These are phyloP conservation scores for Fistularia commersonii DNA, from an alignment of 2,797 vertebrate genomes.

Conservation along the genomic window DNA sequence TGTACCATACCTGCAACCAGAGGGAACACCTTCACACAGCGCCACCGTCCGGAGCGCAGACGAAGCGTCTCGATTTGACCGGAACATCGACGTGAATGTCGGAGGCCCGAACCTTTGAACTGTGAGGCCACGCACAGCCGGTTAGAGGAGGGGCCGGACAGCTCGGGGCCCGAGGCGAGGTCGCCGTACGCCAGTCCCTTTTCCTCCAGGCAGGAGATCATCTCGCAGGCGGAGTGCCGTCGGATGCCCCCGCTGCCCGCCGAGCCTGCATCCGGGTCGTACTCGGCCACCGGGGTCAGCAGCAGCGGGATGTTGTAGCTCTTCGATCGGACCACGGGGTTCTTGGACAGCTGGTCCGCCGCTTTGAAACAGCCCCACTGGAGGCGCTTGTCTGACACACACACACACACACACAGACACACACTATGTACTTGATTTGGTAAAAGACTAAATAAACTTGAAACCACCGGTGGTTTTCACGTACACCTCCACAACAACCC, in stretches of 20 bases:
- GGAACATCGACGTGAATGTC: too few relatives aligned
- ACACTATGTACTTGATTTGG: too few relatives aligned
- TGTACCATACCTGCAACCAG: conserved; percentile 59
- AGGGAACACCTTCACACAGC: too few relatives aligned
- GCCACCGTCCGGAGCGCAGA: too few relatives aligned
- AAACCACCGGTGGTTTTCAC: too few relatives aligned
- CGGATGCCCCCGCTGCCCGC: conserved; percentile 82
- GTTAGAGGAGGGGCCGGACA: conserved; percentile 68
- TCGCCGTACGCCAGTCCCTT: conserved; percentile 77
- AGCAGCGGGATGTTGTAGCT: conserved; percentile 97
- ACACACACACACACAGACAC: too few relatives aligned
- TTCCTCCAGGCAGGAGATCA: conserved; percentile 88
- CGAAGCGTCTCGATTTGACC: too few relatives aligned
- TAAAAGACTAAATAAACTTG: too few relatives aligned
- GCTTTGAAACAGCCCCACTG: conserved; percentile 84
- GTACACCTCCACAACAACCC: too few relatives aligned
- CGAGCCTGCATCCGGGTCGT: conserved; percentile 82
- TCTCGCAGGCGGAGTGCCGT: conserved; percentile 93
- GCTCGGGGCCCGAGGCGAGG: conserved; percentile 63
- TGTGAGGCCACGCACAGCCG: conserved; percentile 71
- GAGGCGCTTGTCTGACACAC: conserved; percentile 83
- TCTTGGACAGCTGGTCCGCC: conserved; percentile 82
- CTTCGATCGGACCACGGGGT: conserved; percentile 92
- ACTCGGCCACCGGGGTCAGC: conserved; percentile 93
- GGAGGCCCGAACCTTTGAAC: conserved; percentile 67